Evolutionary conservation across 1,140 invertebrate genomes (phyloP).

Genomic region (Cotesia typhae): DNA sequence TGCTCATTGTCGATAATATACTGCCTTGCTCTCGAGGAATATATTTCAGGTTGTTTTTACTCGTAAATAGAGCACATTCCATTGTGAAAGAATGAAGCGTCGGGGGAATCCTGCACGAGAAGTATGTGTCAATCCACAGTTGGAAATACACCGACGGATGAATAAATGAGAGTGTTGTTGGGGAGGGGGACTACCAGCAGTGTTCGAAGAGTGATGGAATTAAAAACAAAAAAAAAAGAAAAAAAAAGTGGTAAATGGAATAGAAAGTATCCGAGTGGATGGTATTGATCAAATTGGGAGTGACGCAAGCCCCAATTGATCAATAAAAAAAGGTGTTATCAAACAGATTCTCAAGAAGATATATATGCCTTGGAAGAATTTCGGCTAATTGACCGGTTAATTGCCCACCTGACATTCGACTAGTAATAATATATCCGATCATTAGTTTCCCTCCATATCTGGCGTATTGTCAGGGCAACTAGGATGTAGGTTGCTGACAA

Average conservation of each 20-base stretch:
- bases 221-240: background rate
- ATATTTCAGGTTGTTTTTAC: too few relatives aligned
- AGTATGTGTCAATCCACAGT: constrained; percentile 13
- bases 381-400: too few relatives aligned
- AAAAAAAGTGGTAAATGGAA: background rate
- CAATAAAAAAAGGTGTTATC: background rate
- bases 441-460: too few relatives aligned
- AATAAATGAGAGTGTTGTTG: constrained; percentile 3
- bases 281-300: constrained; percentile 14
- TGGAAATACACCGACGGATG: constrained; percentile 16
- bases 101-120: constrained; percentile 1
- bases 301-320: constrained; percentile 14
- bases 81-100: constrained; percentile 8
- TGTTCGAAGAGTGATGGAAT: constrained; percentile 9
- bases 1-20: too few relatives aligned
- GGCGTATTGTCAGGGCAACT: too few relatives aligned
- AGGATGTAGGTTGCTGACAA: too few relatives aligned
- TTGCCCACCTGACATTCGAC: too few relatives aligned
- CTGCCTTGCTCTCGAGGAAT: too few relatives aligned
- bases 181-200: background rate
- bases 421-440: too few relatives aligned
- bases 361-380: too few relatives aligned
- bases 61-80: background rate
- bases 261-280: background rate
- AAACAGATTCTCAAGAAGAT: background rate